These are phyloP conservation scores for Aphidius colemani DNA, from an alignment of 2,888 invertebrate species.

Conservation along the genomic window DNA sequence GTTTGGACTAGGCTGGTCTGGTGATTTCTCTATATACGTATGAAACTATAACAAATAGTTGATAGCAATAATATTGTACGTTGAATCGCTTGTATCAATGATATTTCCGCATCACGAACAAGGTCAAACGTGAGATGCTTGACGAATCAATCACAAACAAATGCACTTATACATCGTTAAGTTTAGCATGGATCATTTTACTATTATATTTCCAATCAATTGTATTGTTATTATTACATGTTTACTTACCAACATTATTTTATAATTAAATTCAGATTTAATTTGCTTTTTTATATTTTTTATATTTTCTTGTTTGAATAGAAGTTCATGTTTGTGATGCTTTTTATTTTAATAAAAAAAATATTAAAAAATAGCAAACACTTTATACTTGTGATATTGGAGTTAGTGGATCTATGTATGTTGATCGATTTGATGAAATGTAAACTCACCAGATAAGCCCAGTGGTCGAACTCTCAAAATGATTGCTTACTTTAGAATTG, in stretches of 20 bases:
- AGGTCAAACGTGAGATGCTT: slow-evolving; percentile 4
- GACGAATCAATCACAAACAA: slow-evolving; percentile 23
- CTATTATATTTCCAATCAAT: slow-evolving; percentile 41
- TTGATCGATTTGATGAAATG: no score
- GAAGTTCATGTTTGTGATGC: no score
- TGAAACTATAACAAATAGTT: not conserved
- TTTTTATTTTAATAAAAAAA: no score
- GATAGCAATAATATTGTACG: slow-evolving; percentile 14
- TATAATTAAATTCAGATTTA: no score
- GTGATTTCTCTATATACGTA: not conserved
- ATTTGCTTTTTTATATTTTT: no score
- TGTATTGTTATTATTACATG: slow-evolving; percentile 52
- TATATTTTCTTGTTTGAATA: no score
- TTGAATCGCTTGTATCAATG: slow-evolving; percentile 8
- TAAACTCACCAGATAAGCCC: no score
- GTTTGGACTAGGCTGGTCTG: not conserved
- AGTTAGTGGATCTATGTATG: no score
- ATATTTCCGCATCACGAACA: slow-evolving; percentile 3
- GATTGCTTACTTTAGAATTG: no score
- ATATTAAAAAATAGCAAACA: no score
- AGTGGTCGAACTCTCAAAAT: no score
- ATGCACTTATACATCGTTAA: slow-evolving; percentile 29
- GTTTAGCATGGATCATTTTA: slow-evolving; percentile 18
- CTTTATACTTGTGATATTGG: no score
- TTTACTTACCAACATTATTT: slow-evolving; percentile 30